Base-by-base conservation (phyloP, 2,888 invertebrate species). In the Philonicus albiceps region DNA sequence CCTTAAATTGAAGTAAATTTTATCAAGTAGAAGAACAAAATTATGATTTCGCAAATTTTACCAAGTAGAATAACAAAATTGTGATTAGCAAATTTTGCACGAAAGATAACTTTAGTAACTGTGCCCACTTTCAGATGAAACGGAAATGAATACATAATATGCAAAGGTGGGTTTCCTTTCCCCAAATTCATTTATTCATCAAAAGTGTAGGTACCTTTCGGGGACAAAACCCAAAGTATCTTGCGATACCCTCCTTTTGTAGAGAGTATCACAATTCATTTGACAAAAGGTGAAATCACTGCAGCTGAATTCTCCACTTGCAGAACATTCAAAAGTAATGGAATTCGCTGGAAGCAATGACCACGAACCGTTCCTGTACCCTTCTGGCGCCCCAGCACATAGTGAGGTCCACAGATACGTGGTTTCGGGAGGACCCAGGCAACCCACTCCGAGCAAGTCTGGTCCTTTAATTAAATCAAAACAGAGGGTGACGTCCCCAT, bases 391-490 rank as follows among this genome's bases (percentile, higher is more conserved):
- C 7, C 64, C 64, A 34, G 73, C 1, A 31, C 37, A 27, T 27
- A 64, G 64, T 64, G 22, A 64, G 19, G 1, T 22, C 22, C 13
- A 31, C 13, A 73, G 72, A 49, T 19, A 16, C 49, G 13, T 6
- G 53, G 7, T 8, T 64, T 64, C 64, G 64, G 8, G 1, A 11
- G 64, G 64, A 64, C 27, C 64, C 64, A 11, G 64, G 27, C 2
- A n/a, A 27, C 2, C 8, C 11, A 11, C 8, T 49, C 16, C n/a
- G 78, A 13, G 2, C 49, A 19, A 49, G 22, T 49, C 49, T 27
- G 49, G 64, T 78, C 30, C 64, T 81, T 81, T 81, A 81, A 81
- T 81, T 81, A 81, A 81, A 81, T 81, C 81, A 81, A 81, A 81
- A 81, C 64, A 64, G 55, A 78, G 81, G 81, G 55, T 22, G 81